phyloP scores from a whole-genome alignment of 2,113 vertebrate species.

The Oncorhynchus masou region DNA sequence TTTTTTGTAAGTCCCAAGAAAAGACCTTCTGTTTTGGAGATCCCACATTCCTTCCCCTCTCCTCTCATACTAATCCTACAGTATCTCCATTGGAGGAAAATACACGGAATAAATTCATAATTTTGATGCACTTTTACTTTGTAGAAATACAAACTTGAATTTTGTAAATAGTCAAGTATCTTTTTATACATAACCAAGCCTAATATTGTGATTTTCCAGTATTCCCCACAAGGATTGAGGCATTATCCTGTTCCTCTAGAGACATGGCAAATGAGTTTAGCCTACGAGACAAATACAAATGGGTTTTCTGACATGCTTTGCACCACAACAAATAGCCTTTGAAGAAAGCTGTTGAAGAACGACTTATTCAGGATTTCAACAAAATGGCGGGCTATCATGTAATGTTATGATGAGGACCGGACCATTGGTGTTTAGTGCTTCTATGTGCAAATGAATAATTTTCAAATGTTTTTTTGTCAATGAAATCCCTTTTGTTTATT shows the following conservation, averaged over 20 bases:
- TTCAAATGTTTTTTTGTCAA: background rate
- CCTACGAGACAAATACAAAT: conserved; percentile 36
- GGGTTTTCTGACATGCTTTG: conserved; percentile 51
- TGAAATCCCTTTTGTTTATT: conserved; percentile 9
- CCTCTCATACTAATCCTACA: conserved; percentile 7
- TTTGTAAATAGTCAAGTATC: conserved; percentile 59
- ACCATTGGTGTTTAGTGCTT: conserved; percentile 18
- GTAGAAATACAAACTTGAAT: conserved; percentile 63
- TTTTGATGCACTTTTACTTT: conserved; percentile 69
- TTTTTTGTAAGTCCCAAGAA: conserved; percentile 19
- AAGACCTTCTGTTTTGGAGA: conserved; percentile 22
- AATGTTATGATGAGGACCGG: background rate
- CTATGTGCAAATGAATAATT: conserved; percentile 2
- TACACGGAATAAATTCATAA: conserved; percentile 43
- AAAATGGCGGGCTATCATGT: conserved; percentile 1
- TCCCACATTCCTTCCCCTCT: conserved; percentile 17
- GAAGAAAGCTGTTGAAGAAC: conserved; percentile 21
- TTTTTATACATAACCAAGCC: conserved; percentile 27
- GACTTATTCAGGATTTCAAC: conserved; percentile 13
- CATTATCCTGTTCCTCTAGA: conserved; percentile 51
- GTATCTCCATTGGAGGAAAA: conserved; percentile 37
- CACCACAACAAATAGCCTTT: conserved; percentile 64
- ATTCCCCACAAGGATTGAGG: conserved; percentile 47
- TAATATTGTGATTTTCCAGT: conserved; percentile 35
- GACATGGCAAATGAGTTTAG: conserved; percentile 21